Base-by-base conservation (phyloP, 1,140 invertebrate species). In the Calosoma granatense region DNA sequence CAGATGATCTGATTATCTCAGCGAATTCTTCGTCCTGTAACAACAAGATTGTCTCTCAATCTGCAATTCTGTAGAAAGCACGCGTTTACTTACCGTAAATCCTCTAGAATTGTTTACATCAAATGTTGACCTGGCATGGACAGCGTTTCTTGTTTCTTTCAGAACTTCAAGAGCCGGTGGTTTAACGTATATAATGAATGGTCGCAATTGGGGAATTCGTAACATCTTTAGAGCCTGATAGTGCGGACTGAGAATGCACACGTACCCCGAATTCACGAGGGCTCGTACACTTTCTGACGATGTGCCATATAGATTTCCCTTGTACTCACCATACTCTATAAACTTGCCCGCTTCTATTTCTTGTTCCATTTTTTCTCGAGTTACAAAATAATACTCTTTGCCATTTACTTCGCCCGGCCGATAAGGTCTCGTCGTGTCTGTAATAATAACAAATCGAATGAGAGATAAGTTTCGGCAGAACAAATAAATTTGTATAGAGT, bases 301-400 rank as follows among this genome's bases (percentile, higher is more conserved):
- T 1, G 94, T 98, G 2, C 96, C 97, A 68, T 98, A 99, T 39
- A 97, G 74, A 74, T 98, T 96, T 9, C 94, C 95, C 72, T 97
- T 94, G 73, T 92, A 98, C 72, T 98, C 94, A 15, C 95, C 95
- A 72, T 90, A 92, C 74, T 98, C 96, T 60, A 98, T 88, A 69
- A 98, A 97, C 69, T 92, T 92, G 3, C 90, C 90, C 0, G 84
- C 80, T 19, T 81, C 80, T 57, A 98, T 92, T 64, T 97, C 93
- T 53, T 87, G 82, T 65, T 97, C 90, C 86, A 99, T 94, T 66
- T 87, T 83, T 56, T 93, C 86, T 21, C 92, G 80, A 1, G 82
- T 78, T 4, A 96, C 86, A 73, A 98, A 98, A 67, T 92, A 85
- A 69, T 98, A 99, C 70, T 98, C 94, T 60, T 93, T 89, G 0